phyloP scores from a whole-genome alignment of 2,888 invertebrate genomes.

The Lumbricus terrestris region DNA sequence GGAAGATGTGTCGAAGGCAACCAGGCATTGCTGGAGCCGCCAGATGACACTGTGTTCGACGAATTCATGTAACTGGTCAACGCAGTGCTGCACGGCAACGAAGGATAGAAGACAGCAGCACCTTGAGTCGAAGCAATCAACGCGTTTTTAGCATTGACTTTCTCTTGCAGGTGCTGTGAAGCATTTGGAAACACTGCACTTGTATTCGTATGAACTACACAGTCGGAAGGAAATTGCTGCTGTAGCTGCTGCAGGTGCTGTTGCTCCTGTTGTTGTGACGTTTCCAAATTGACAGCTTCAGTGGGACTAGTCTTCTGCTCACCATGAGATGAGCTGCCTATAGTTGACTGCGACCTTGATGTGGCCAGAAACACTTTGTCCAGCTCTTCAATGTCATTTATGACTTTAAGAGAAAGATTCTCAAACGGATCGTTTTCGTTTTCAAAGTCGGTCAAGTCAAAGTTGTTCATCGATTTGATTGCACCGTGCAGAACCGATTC shows the following conservation, averaged over 20 bases:
- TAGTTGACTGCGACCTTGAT: neutral
- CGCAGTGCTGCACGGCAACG: neutral
- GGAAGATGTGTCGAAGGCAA: neutral
- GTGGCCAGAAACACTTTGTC: constrained; percentile 27
- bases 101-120: neutral
- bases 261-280: neutral
- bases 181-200: neutral
- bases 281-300: neutral
- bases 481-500: neutral
- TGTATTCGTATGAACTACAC: neutral
- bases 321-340: neutral
- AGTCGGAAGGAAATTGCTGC: neutral
- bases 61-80: neutral
- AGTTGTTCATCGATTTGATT: neutral
- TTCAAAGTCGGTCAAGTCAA: constrained; percentile 30
- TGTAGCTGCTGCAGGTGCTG: neutral
- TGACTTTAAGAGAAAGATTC: constrained; percentile 24
- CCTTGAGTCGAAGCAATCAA: neutral
- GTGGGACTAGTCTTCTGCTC: neutral
- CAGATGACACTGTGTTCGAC: neutral
- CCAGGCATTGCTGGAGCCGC: neutral
- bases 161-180: neutral
- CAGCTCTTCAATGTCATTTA: constrained; percentile 30
- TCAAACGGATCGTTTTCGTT: constrained; percentile 30
- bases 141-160: neutral